Evolutionary conservation across 2,113 vertebrate species (phyloP), one percentile per base, ranked within the genome.

Genomic region (Siphamia tubifer): DNA sequence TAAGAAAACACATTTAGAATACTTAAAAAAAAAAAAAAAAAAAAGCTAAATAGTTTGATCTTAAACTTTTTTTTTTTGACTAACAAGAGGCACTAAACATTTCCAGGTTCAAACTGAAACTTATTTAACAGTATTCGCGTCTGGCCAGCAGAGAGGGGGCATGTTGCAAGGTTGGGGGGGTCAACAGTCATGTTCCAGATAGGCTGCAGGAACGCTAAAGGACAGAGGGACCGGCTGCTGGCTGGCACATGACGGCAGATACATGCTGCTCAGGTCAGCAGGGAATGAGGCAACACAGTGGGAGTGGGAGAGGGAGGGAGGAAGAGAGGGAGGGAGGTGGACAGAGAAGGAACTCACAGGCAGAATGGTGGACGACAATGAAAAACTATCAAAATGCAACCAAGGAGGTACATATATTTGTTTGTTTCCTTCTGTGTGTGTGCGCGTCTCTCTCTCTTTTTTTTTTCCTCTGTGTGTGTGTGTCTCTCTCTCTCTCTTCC

Each of bases 331-430:
- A 53, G 31, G 16, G 60, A 6, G 30, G 19, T 20, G 27, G 10
- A 19, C 11, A 13, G 5, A 30, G 38, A 25, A 40, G 66, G 60
- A 45, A 61, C 68, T 53, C 4, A 15, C 11, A 71, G 27, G 68
- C 74, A 66, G 36, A 70, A 68, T 52, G 68, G 75, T 87, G 71
- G 77, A 87, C 88, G 90, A 85, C 76, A 56, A 80, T 74, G 13
- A 78, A 72, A 85, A 89, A 89, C 78, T 86, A 89, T 87, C 61
- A 67, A 79, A 87, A 68, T 75, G 51, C 55, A 81, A 66, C 57
- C 49, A 56, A 72, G 52, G 65, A 30, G 52, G 61, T 36, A 51
- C 5, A 25, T 77, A 81, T 62, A 63, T 72, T 28, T 69, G 28
- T 39, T 45, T 40, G 43, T 75, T 68, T 39, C 20, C 55, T 15